phyloP scores from a whole-genome alignment of 2,888 invertebrate genomes.

The Ischnura elegans region DNA sequence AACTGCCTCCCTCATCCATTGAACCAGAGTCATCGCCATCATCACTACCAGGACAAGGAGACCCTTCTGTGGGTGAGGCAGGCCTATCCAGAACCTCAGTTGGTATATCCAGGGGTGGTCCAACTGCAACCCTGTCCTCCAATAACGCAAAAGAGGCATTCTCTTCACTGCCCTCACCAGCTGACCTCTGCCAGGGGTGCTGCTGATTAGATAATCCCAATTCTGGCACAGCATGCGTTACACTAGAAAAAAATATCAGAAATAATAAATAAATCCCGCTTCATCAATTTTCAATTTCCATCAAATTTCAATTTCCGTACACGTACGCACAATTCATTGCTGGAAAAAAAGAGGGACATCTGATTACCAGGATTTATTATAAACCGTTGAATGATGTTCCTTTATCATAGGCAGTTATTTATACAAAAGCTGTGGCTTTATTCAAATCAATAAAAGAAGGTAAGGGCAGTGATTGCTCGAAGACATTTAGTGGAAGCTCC shows the following conservation, averaged over 20 bases:
- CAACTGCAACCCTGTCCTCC: conserved; percentile 29
- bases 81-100: conserved; percentile 50
- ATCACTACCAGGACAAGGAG: conserved; percentile 68
- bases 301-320: no score
- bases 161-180: conserved; percentile 70
- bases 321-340: no score
- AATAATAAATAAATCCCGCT: no score
- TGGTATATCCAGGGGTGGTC: conserved; percentile 32
- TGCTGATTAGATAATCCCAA: conserved; percentile 36
- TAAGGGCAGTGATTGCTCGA: no score
- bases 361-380: no score
- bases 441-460: no score
- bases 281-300: no score
- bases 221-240: conserved; percentile 30
- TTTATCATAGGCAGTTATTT: no score
- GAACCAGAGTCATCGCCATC: conserved; percentile 69
- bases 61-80: conserved; percentile 65
- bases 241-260: background rate
- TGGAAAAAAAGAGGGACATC: no score
- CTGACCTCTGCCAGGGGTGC: conserved; percentile 57
- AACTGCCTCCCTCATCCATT: conserved; percentile 69
- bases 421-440: no score
- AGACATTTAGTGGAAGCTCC: no score
- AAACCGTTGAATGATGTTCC: no score
- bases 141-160: conserved; percentile 52